Evolutionary conservation across 2,888 invertebrate genomes (phyloP).

Genomic region (Parnassius smintheus): DNA sequence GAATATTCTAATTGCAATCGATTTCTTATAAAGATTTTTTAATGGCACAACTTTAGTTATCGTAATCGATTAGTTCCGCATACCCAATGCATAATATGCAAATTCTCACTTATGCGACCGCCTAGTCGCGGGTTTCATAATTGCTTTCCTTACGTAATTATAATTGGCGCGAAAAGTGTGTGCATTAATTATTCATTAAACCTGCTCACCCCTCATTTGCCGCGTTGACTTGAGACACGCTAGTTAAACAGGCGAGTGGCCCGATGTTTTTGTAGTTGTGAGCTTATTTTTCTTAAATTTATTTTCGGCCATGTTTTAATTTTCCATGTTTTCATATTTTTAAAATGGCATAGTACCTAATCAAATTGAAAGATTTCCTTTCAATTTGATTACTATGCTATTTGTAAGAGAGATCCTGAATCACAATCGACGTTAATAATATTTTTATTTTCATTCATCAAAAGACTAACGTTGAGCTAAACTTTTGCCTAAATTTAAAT

Average conservation of each 20-base stretch:
- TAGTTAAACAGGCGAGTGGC: constrained; percentile 57
- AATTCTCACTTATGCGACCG: constrained; percentile 37
- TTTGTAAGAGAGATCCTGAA: too few species aligned
- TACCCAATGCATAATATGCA: constrained; percentile 35
- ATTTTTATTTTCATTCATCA: too few species aligned
- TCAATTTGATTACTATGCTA: too few species aligned
- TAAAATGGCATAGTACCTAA: too few species aligned
- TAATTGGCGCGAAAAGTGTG: constrained; percentile 74
- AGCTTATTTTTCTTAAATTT: constrained; percentile 54
- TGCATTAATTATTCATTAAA: constrained; percentile 77
- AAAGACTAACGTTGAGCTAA: too few species aligned
- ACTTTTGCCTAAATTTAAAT: too few species aligned
- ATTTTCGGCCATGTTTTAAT: background rate
- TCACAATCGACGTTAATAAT: too few species aligned
- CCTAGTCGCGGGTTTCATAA: constrained; percentile 44
- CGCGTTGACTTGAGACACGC: constrained; percentile 66
- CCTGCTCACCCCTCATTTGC: constrained; percentile 64
- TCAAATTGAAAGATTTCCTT: too few species aligned
- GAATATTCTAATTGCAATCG: too few species aligned
- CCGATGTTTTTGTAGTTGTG: constrained; percentile 55
- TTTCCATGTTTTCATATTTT: background rate
- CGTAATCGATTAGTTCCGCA: constrained; percentile 9
- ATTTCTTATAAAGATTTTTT: too few species aligned
- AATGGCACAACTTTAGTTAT: background rate
- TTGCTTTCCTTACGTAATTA: constrained; percentile 74